Conservation (phyloP, 2,113 vertebrate genomes). For the Poeciliopsis occidentalis region DNA sequence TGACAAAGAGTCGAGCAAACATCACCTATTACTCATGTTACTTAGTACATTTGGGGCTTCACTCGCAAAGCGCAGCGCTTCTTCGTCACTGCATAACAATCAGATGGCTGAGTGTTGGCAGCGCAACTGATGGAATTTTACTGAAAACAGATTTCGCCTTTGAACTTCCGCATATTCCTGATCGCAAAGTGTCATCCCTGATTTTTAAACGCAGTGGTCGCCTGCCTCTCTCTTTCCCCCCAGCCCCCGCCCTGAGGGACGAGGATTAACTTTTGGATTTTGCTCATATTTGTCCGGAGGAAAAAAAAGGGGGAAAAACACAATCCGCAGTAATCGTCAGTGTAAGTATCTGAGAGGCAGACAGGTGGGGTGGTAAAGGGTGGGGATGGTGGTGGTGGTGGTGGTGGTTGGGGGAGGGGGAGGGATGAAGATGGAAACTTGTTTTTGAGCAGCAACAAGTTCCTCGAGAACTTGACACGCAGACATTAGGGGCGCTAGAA, state of each 20-base stretch:
- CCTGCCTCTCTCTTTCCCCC: too few relatives aligned
- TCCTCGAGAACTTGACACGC: slow-evolving; percentile 79
- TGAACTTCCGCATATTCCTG: too few relatives aligned
- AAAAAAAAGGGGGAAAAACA: too few relatives aligned
- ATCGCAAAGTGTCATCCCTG: too few relatives aligned
- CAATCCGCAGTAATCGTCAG: too few relatives aligned
- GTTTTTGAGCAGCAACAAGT: slow-evolving; percentile 90
- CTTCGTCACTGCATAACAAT: slow-evolving; percentile 84
- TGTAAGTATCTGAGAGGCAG: slow-evolving; percentile 14
- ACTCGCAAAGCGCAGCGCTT: slow-evolving; percentile 78
- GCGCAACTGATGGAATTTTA: too few relatives aligned
- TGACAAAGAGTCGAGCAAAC: slow-evolving; percentile 76
- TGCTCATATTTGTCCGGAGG: too few relatives aligned
- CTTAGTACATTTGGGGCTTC: slow-evolving; percentile 82
- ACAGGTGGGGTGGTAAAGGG: background rate
- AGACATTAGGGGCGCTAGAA: slow-evolving; percentile 65
- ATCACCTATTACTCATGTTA: slow-evolving; percentile 84
- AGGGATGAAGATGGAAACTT: background rate
- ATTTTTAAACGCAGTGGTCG: too few relatives aligned
- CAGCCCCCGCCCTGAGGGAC: too few relatives aligned
- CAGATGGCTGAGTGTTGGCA: slow-evolving; percentile 80
- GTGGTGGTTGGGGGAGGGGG: accelerated
- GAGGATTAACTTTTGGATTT: too few relatives aligned
- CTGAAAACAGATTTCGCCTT: too few relatives aligned
- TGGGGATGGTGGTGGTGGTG: too few relatives aligned